Evolutionary conservation across 53 echinoderm and acorn worm species (phyloP).

Genomic region (Stichopus horrens): DNA sequence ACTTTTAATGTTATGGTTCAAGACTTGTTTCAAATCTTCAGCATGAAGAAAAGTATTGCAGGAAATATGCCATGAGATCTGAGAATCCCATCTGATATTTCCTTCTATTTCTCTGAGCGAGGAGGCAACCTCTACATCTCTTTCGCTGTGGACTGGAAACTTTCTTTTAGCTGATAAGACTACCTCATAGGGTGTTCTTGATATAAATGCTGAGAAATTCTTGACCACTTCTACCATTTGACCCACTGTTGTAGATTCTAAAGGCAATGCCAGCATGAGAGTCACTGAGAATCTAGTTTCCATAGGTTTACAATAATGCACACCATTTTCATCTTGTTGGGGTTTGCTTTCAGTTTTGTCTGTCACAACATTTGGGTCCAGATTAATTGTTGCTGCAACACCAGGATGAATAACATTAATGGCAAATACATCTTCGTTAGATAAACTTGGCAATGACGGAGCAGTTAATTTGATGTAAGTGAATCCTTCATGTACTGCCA

Average conservation of each 20-base stretch:
- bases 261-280: slow-evolving; percentile 28
- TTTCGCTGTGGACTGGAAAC: slow-evolving; percentile 19
- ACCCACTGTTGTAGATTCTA: slow-evolving; percentile 19
- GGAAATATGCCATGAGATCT: slow-evolving; percentile 48
- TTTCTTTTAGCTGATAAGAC: slow-evolving; percentile 33
- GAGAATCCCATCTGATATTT: slow-evolving; percentile 23
- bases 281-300: slow-evolving; percentile 31
- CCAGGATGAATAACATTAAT: slow-evolving; percentile 58
- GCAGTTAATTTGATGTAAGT: slow-evolving; percentile 33
- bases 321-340: neutral
- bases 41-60: slow-evolving; percentile 35
- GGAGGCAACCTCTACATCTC: neutral
- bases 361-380: neutral
- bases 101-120: neutral
- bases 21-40: slow-evolving; percentile 42
- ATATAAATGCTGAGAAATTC: slow-evolving; percentile 50
- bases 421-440: slow-evolving; percentile 59
- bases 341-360: neutral
- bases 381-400: neutral
- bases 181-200: slow-evolving; percentile 34
- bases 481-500: slow-evolving; percentile 64
- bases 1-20: slow-evolving; percentile 55
- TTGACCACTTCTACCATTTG: slow-evolving; percentile 30
- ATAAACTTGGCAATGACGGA: neutral
- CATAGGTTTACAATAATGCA: slow-evolving; percentile 38